These are phyloP conservation scores for Stenoptilia bipunctidactyla DNA, from an alignment of 2,888 invertebrate genomes.

Conservation along the genomic window DNA sequence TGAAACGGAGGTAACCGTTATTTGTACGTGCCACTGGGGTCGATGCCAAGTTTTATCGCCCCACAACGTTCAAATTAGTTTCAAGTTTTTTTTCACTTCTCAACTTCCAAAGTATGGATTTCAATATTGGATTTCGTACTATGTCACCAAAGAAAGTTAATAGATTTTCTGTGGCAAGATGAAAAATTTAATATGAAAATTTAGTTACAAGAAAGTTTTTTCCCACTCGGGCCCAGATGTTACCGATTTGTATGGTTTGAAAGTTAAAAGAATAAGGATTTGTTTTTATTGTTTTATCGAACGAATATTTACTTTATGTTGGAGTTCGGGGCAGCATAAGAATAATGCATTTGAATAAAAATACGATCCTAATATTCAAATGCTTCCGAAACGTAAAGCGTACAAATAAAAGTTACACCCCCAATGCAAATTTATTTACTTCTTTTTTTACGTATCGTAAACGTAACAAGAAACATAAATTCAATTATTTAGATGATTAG, in stretches of 20 bases:
- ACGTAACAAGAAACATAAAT: neutral
- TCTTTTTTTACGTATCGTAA: neutral
- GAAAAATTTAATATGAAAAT: conserved; percentile 29
- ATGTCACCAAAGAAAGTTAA: conserved; percentile 21
- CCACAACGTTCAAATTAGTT: conserved; percentile 2
- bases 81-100: conserved; percentile 36
- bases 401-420: neutral
- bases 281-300: neutral
- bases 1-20: conserved; percentile 7
- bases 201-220: conserved; percentile 23
- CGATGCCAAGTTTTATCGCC: conserved; percentile 9
- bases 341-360: neutral
- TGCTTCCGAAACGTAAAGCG: neutral
- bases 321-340: neutral
- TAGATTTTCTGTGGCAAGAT: conserved; percentile 20
- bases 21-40: conserved; percentile 4
- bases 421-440: too few relatives aligned
- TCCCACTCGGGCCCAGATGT: neutral
- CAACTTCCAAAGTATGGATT: conserved; percentile 60
- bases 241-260: neutral
- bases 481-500: too few relatives aligned
- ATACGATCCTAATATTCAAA: neutral
- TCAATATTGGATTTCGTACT: conserved; percentile 60
- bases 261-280: conserved; percentile 1
- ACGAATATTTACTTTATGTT: neutral